Evolutionary conservation across 2,888 invertebrate species (phyloP).

Genomic region (Cephalotes varians): DNA sequence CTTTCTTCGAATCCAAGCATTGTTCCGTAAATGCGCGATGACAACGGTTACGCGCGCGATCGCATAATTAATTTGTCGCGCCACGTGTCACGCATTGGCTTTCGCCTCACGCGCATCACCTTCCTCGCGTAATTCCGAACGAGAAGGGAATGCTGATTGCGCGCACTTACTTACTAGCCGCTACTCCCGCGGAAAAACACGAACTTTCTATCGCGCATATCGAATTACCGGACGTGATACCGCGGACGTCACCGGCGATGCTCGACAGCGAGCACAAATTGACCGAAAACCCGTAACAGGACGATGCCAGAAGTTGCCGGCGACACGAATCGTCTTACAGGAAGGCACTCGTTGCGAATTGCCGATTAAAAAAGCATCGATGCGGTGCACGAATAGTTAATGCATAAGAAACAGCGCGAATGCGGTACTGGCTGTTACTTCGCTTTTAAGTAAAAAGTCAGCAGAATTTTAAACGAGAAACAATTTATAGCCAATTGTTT

Average conservation of each 20-base stretch:
- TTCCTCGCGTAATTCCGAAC: slow-evolving; percentile 72
- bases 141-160: slow-evolving; percentile 66
- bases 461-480: background rate
- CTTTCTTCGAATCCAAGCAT: slow-evolving; percentile 47
- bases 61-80: slow-evolving; percentile 79
- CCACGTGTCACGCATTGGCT: slow-evolving; percentile 78
- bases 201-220: slow-evolving; percentile 59
- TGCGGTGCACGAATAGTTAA: slow-evolving; percentile 8
- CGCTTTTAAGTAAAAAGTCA: background rate
- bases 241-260: slow-evolving; percentile 16
- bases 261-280: slow-evolving; percentile 25
- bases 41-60: slow-evolving; percentile 75
- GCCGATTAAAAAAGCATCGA: slow-evolving; percentile 11
- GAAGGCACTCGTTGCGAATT: slow-evolving; percentile 34
- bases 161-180: slow-evolving; percentile 57
- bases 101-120: slow-evolving; percentile 77
- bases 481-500: background rate
- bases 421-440: background rate
- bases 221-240: slow-evolving; percentile 56
- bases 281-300: slow-evolving; percentile 18
- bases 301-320: slow-evolving; percentile 19
- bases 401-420: slow-evolving; percentile 1
- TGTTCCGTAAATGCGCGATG: slow-evolving; percentile 59
- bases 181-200: slow-evolving; percentile 35
- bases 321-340: slow-evolving; percentile 34